Conservation (phyloP, 2,113 vertebrate species). For the Xyrauchen texanus region DNA sequence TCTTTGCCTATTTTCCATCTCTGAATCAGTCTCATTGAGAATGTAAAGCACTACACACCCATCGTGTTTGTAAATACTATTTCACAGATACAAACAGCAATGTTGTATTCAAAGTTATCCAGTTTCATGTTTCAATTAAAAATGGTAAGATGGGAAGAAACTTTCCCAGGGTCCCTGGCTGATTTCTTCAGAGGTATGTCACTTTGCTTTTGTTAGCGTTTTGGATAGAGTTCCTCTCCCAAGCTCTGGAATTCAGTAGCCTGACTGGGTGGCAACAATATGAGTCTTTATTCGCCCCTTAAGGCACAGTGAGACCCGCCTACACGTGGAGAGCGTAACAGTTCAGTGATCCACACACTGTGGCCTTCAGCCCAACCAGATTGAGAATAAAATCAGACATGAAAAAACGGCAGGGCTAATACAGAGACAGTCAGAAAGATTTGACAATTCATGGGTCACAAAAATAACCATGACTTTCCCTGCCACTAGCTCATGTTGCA, state of each 20-base stretch:
- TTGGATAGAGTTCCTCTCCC: constrained; percentile 65
- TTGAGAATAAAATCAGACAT: constrained; percentile 37
- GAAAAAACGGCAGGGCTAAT: constrained; percentile 18
- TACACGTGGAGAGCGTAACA: constrained; percentile 4
- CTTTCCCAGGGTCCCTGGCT: constrained; percentile 67
- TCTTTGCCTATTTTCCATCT: neutral
- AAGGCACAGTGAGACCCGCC: constrained; percentile 45
- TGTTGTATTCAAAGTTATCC: constrained; percentile 36
- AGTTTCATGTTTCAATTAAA: constrained; percentile 37
- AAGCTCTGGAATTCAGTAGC: constrained; percentile 59
- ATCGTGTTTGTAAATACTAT: constrained; percentile 38
- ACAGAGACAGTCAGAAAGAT: constrained; percentile 7
- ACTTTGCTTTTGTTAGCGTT: constrained; percentile 64
- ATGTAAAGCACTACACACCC: constrained; percentile 49
- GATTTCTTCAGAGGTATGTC: constrained; percentile 56
- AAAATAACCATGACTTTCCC: constrained; percentile 1
- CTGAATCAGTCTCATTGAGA: constrained; percentile 54
- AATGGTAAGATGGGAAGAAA: constrained; percentile 27
- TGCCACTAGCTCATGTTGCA: neutral
- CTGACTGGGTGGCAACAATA: constrained; percentile 60
- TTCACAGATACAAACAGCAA: constrained; percentile 52
- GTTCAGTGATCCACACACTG: constrained; percentile 41
- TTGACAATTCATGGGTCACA: constrained; percentile 5
- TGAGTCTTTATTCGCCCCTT: constrained; percentile 61
- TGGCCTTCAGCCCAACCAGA: constrained; percentile 39